phyloP scores from a whole-genome alignment of 2,113 vertebrate species.

The Junco hyemalis region DNA sequence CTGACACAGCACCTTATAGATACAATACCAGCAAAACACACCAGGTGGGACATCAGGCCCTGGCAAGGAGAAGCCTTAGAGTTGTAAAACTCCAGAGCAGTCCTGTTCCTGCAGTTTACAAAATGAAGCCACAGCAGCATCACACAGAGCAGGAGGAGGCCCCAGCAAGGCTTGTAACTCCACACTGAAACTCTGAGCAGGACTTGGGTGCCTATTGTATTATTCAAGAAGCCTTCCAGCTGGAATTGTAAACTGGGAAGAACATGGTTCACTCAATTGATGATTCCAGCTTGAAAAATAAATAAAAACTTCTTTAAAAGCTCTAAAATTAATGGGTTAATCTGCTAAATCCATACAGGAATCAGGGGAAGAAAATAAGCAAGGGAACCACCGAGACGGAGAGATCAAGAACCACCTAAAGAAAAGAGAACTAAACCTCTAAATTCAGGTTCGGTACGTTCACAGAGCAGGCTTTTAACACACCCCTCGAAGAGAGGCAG shows the following conservation, averaged over 20 bases:
- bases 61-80: background rate
- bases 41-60: background rate
- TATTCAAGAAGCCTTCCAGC: background rate
- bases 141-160: background rate
- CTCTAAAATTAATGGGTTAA: background rate
- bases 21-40: background rate
- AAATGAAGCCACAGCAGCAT: background rate
- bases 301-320: background rate
- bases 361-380: background rate
- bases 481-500: background rate
- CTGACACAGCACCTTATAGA: background rate
- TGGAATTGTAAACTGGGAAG: background rate
- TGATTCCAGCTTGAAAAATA: background rate
- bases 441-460: background rate
- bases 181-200: background rate
- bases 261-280: rapidly evolving
- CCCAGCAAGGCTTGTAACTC: background rate
- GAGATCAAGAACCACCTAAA: background rate
- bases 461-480: background rate
- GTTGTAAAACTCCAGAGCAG: background rate
- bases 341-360: background rate
- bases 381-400: background rate
- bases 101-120: background rate
- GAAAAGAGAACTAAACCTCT: background rate
- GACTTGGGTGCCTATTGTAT: background rate